Base-by-base conservation (phyloP, 2,113 vertebrate genomes). In the Cettia cetti region DNA sequence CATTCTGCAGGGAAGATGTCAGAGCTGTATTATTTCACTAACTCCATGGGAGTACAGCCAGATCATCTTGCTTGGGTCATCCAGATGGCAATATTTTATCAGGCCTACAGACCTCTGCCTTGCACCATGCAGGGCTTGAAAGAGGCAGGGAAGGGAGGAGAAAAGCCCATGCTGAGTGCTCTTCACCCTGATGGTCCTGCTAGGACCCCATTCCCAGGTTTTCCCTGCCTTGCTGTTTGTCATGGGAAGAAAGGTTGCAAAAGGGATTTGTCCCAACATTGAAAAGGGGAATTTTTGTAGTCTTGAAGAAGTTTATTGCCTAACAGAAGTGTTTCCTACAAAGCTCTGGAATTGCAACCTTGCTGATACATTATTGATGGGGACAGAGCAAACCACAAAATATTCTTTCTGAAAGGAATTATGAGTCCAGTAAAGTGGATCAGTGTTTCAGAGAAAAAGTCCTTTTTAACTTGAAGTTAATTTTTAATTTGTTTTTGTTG, bases 131-230 rank as follows among this genome's bases (percentile, higher is more conserved):
- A 31, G 57, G 35, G n/a, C 35, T 56, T 49, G 54, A 26, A 79
- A n/a, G n/a, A 52, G 13, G 30, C 16, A 42, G 61, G 28, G 44
- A 54, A 88, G 3, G n/a, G 37, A 80, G 45, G 59, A 59, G 44
- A 54, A 68, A 80, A 42, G 11, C 14, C 24, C 35, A 15, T 19
- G 22, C 3, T 50, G 65, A 50, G 56, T 6, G 10, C 21, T 79
- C 33, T 42, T 78, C 35, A 50, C 33, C 49, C 37, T 1, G 0
- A 9, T 45, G 20, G 19, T 28, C 63, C 21, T 69, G 53, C 30
- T 50, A 31, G 2, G 5, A 82, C 31, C 54, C 60, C 0, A 1
- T 31, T 49, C 20, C 0, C 1, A 31, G 15, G 1, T 33, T 88
- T 82, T 76, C 33, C 31, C 7, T 63, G 56, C 31, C 28, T 68